These are phyloP conservation scores for Gallinago solitaria DNA, from an alignment of 2,797 vertebrate species.

Conservation along the genomic window DNA sequence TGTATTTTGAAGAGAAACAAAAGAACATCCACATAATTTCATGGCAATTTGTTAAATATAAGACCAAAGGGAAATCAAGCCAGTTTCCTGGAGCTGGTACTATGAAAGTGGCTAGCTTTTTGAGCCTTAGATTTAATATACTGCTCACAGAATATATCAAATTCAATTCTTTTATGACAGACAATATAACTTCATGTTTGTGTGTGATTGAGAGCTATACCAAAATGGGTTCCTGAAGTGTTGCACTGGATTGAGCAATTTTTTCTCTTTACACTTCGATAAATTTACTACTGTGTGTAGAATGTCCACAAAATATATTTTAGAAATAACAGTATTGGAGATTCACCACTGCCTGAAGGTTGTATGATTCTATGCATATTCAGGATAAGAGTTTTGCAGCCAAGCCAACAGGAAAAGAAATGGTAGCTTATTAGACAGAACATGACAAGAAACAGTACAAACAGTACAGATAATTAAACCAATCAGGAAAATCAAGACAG, in stretches of 20 bases:
- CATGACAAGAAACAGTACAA: not conserved
- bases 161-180: slow-evolving; percentile 65
- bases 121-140: slow-evolving; percentile 33
- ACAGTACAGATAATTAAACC: not conserved
- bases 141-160: slow-evolving; percentile 50
- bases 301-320: not conserved
- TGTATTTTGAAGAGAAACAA: slow-evolving; percentile 5
- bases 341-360: slow-evolving; percentile 16
- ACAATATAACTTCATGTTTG: slow-evolving; percentile 59
- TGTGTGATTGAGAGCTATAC: slow-evolving; percentile 45
- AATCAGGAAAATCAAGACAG: not conserved
- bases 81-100: slow-evolving; percentile 14
- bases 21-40: slow-evolving; percentile 16
- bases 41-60: slow-evolving; percentile 33
- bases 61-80: slow-evolving; percentile 27
- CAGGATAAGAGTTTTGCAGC: not conserved
- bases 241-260: slow-evolving; percentile 28
- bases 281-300: not conserved
- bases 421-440: not conserved
- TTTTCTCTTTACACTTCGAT: slow-evolving; percentile 42
- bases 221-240: slow-evolving; percentile 21
- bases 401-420: not conserved
- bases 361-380: not conserved
- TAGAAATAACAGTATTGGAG: slow-evolving; percentile 5
- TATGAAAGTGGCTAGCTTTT: slow-evolving; percentile 15